Evolutionary conservation across 2,797 vertebrate species (phyloP).

Genomic region (Melanotaenia maccullochi): DNA sequence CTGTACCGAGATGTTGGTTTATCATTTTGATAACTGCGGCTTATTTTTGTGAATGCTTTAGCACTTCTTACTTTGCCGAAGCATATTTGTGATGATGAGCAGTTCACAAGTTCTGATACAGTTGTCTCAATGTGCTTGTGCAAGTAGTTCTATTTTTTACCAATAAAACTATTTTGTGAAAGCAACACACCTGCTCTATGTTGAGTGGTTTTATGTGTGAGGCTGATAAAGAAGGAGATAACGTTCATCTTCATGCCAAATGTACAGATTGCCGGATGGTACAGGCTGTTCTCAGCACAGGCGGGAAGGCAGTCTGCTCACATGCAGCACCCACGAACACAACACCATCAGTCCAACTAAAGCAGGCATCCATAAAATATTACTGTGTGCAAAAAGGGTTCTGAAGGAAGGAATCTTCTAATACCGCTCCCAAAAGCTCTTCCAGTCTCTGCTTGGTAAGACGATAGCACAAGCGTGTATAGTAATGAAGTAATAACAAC

Average conservation of each 20-base stretch:
- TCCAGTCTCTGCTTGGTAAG: constrained; percentile 23
- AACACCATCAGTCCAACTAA: constrained; percentile 34
- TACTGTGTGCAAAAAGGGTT: constrained; percentile 40
- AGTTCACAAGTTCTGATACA: constrained; percentile 83
- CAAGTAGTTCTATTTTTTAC: constrained; percentile 90
- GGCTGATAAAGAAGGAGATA: constrained; percentile 29
- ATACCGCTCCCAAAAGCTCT: constrained; percentile 21
- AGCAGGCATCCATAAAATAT: constrained; percentile 54
- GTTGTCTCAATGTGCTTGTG: constrained; percentile 87
- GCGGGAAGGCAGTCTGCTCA: constrained; percentile 60
- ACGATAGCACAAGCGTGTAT: constrained; percentile 28
- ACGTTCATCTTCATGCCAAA: constrained; percentile 61
- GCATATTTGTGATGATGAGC: constrained; percentile 81
- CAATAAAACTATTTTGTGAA: constrained; percentile 89
- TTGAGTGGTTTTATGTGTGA: constrained; percentile 27
- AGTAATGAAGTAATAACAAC: constrained; percentile 31
- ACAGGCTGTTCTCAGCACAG: constrained; percentile 54
- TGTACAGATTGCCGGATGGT: constrained; percentile 56
- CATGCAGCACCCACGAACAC: constrained; percentile 21
- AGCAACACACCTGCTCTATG: constrained; percentile 57
- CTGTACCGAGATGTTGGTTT: constrained; percentile 70
- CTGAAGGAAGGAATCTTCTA: constrained; percentile 38
- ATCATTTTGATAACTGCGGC: constrained; percentile 81
- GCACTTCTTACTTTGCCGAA: constrained; percentile 85
- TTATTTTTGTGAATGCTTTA: constrained; percentile 86